phyloP scores from a whole-genome alignment of 1,140 invertebrate genomes.

The Ericerus pela region DNA sequence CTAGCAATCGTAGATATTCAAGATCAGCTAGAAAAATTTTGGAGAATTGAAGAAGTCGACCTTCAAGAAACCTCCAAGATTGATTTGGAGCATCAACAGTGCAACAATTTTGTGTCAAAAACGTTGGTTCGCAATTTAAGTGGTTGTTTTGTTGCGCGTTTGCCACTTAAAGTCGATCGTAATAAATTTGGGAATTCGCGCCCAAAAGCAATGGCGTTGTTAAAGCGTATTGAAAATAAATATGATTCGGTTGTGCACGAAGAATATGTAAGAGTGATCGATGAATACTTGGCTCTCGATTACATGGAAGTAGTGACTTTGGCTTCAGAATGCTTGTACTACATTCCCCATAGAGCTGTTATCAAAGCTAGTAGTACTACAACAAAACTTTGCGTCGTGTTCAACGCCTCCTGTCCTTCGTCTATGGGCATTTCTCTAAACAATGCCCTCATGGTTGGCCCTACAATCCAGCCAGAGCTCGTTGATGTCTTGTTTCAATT shows the following conservation, averaged over 20 bases:
- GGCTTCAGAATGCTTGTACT: constrained; percentile 14
- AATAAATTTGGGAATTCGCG: background rate
- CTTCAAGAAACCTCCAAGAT: background rate
- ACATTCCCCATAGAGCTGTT: constrained; percentile 25
- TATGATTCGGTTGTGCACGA: background rate
- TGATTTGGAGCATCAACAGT: background rate
- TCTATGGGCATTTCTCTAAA: constrained; percentile 13
- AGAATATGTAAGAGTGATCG: background rate
- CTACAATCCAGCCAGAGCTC: constrained; percentile 19
- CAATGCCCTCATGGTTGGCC: constrained; percentile 10
- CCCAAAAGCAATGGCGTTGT: background rate
- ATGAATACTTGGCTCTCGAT: background rate
- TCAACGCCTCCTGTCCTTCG: constrained; percentile 22
- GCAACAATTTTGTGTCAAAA: background rate
- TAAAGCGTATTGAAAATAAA: background rate
- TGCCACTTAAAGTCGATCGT: background rate
- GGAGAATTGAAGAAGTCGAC: constrained; percentile 4
- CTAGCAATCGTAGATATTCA: background rate
- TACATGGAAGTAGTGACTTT: background rate
- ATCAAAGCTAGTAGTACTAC: constrained; percentile 22
- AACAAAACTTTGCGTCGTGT: constrained; percentile 24
- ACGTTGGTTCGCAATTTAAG: background rate
- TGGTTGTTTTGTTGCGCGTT: background rate
- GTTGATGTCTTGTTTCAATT: constrained; percentile 24
- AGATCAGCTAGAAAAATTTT: background rate